These are phyloP conservation scores for Gadopsis marmoratus DNA, from an alignment of 2,797 vertebrate genomes.

Conservation along the genomic window DNA sequence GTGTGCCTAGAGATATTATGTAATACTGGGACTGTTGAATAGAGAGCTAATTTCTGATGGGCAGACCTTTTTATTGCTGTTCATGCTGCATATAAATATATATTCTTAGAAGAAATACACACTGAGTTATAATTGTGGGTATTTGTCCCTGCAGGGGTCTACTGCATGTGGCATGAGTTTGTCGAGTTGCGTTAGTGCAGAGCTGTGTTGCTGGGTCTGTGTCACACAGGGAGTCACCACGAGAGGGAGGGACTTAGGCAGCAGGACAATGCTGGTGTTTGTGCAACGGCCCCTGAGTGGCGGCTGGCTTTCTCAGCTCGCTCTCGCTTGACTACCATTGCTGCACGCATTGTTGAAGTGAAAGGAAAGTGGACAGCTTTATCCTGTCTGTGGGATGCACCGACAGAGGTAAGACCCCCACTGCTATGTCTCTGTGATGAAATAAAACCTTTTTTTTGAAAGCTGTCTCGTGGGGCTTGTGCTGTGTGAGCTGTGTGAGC, in stretches of 20 bases:
- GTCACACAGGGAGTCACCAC: conserved; percentile 80
- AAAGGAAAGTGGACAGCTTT: conserved; percentile 77
- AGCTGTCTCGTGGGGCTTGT: conserved; percentile 30
- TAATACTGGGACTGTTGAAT: conserved; percentile 56
- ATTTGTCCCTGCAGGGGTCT: conserved; percentile 14
- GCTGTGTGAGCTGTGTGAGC: conserved; percentile 36
- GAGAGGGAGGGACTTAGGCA: conserved; percentile 85
- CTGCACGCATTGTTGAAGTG: conserved; percentile 80
- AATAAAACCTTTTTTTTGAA: conserved; percentile 36
- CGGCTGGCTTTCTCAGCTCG: conserved; percentile 78
- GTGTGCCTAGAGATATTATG: conserved; percentile 60
- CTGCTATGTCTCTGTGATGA: conserved; percentile 47
- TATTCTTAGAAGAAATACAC: conserved; percentile 25
- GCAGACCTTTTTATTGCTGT: conserved; percentile 22
- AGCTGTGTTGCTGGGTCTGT: conserved; percentile 73
- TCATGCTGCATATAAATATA: conserved; percentile 23
- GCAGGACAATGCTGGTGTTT: conserved; percentile 87
- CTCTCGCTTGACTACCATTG: conserved; percentile 82
- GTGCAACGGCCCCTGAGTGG: conserved; percentile 85
- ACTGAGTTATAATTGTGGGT: conserved; percentile 12
- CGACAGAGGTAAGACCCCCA: conserved; percentile 79
- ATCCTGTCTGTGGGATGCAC: conserved; percentile 76
- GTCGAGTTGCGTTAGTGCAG: conserved; percentile 76
- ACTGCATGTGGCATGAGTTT: conserved; percentile 60
- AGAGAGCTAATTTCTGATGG: conserved; percentile 49